Evolutionary conservation across 2,113 vertebrate genomes (phyloP).

Genomic region (Paradoxurus hermaphroditus): DNA sequence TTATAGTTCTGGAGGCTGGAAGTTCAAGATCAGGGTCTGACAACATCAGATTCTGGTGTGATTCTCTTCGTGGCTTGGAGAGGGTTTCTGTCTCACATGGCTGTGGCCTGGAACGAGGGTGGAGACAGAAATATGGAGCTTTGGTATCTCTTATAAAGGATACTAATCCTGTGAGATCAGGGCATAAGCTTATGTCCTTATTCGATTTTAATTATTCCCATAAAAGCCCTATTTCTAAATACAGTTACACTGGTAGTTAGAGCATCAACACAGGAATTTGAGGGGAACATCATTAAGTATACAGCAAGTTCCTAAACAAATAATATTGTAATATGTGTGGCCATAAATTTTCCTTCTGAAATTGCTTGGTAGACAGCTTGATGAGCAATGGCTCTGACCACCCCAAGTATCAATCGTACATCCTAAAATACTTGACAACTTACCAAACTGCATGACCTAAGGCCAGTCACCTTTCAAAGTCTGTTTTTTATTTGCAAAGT

Average conservation of each 20-base stretch:
- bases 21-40: neutral
- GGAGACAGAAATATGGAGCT: neutral
- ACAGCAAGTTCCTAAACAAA: neutral
- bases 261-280: neutral
- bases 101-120: neutral
- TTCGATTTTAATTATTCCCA: neutral
- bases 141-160: neutral
- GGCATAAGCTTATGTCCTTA: rapidly evolving
- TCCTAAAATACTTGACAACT: neutral
- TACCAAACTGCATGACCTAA: neutral
- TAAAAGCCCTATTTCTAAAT: neutral
- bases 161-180: neutral
- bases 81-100: too few relatives aligned
- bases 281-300: neutral
- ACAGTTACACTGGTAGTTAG: neutral
- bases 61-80: neutral
- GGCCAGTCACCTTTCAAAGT: neutral
- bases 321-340: neutral
- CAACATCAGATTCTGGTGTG: neutral
- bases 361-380: neutral
- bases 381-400: neutral
- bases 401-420: neutral
- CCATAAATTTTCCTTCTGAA: neutral
- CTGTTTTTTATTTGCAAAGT: neutral
- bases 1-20: neutral